These are phyloP conservation scores for Neria commutata DNA, from an alignment of 2,888 invertebrate genomes.

Conservation along the genomic window DNA sequence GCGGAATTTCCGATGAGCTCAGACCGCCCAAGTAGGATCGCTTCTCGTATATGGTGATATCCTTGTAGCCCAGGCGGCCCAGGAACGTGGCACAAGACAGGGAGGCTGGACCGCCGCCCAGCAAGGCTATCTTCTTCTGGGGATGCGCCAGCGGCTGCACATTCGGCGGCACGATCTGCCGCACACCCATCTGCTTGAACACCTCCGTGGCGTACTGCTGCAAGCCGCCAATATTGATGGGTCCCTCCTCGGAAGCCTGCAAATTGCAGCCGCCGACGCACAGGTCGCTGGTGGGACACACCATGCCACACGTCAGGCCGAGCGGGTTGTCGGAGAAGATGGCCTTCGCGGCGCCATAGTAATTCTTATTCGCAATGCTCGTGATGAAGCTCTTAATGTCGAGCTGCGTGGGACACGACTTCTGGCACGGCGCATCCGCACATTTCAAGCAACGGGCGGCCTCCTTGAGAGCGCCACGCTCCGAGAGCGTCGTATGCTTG, in stretches of 20 bases:
- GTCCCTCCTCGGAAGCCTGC: conserved; percentile 94
- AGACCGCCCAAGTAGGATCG: conserved; percentile 86
- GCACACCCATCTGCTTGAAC: conserved; percentile 92
- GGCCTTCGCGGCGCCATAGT: conserved; percentile 95
- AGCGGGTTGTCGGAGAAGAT: conserved; percentile 97
- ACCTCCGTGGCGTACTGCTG: conserved; percentile 98
- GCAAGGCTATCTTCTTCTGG: conserved; percentile 74
- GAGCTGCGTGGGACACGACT: conserved; percentile 97
- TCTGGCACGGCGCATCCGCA: conserved; percentile 97
- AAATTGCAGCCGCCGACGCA: conserved; percentile 98
- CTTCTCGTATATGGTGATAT: conserved; percentile 93
- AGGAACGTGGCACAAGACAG: conserved; percentile 96
- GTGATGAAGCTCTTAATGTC: conserved; percentile 97
- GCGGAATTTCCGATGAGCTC: conserved; percentile 95
- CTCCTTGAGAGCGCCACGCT: conserved; percentile 90
- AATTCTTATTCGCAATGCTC: conserved; percentile 96
- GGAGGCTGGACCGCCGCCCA: conserved; percentile 97
- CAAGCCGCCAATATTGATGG: conserved; percentile 97
- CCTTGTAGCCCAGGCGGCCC: conserved; percentile 88
- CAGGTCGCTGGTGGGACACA: conserved; percentile 97
- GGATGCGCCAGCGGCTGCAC: conserved; percentile 63
- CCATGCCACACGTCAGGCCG: conserved; percentile 96
- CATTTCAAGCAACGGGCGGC: conserved; percentile 89
- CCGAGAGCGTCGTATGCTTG: conserved; percentile 96
- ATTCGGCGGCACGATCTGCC: conserved; percentile 82